Base-by-base conservation (phyloP, 1,140 invertebrate species). In the Cydia splendana region DNA sequence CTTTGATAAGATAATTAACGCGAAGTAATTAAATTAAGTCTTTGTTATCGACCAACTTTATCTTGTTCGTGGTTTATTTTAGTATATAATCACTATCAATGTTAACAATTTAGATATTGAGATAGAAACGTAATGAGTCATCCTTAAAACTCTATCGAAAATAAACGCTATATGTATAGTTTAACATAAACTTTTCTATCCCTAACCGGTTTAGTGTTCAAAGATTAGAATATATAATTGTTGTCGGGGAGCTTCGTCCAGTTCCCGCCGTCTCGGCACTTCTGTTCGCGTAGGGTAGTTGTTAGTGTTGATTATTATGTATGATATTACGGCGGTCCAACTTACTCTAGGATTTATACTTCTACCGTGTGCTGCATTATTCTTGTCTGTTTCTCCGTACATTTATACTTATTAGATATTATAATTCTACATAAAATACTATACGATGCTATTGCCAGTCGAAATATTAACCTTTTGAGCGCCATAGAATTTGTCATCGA, bases 241-340 rank as follows among this genome's bases (percentile, higher is more conserved):
- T 74, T 51, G 24, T 45, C 34, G 38, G 48, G 38, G 48, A 48
- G 38, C 71, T 48, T 48, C 38, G 15, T 9, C n/a, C 15, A n/a
- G 1, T 10, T 45, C 34, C 15, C 65, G 12, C 10, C 65, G 24
- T 51, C n/a, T 7, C 53, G 18, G 15, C 6, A 7, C n/a, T 10
- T 30, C 4, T 9, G 12, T 9, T 13, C 28, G 4, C 38, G 18
- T 45, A 71, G 30, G 12, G 15, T 51, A 51, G 74, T 57, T 51
- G 74, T 38, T 71, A 75, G 18, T 75, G 74, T 75, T 53, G 74
- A 75, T 75, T 75, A 75, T 75, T 75, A 51, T 24, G 48, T 75
- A 75, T 57, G 74, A 75, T 51, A 75, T 75, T 75, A 71, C 30
- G n/a, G 34, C n/a, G 67, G 74, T 7, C 74, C 74, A 57, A 75